Evolutionary conservation across 2,113 vertebrate genomes (phyloP), one percentile per base, ranked within the genome.

Genomic region (Phrynocephalus versicolor): DNA sequence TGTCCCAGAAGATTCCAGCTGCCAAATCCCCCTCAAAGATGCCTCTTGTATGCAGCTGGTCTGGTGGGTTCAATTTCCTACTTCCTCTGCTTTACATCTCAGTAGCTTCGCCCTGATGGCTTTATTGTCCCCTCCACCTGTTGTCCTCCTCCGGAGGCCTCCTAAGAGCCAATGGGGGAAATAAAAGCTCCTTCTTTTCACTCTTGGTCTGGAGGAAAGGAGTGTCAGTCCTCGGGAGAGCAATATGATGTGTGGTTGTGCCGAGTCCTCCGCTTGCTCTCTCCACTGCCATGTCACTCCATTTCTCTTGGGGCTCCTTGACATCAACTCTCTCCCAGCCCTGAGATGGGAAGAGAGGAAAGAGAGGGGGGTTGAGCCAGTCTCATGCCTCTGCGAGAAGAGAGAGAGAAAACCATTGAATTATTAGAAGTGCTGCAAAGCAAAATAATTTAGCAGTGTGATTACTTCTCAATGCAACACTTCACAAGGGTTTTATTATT

Each of bases 381-480:
- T n/a, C 64, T 88, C 65, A 81, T 67, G 74, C 89, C 90, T 77
- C n/a, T n/a, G n/a, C n/a, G 69, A 86, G 79, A 91, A 84, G 90
- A 81, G 25, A 87, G 87, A 88, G 89, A 57, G 10, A 51, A 51
- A 41, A 72, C 75, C 89, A 84, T 84, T 79, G 85, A 93, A 78
- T 91, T 88, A 82, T 89, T 91, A 90, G 92, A 89, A 90, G 81
- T 70, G 27, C 84, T 85, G 37, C 88, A 87, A 93, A 85, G 9
- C 37, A 0, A 12, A 89, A 86, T 94, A 95, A 95, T 96, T 95
- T 92, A 96, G 84, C 0, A 0, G 35, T 70, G 16, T 89, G 93
- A 94, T 96, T 95, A 90, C 82, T 92, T 92, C 90, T 92, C 95
- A 91, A 95, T 90, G 90, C 91, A 87, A 82, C 84, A 67, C 73